Evolutionary conservation across 30 jellyfish, hydroid and myxozoan genomes (phyloP), one percentile per base, ranked within the genome.

Genomic region (Pseudorhiza aurosa): DNA sequence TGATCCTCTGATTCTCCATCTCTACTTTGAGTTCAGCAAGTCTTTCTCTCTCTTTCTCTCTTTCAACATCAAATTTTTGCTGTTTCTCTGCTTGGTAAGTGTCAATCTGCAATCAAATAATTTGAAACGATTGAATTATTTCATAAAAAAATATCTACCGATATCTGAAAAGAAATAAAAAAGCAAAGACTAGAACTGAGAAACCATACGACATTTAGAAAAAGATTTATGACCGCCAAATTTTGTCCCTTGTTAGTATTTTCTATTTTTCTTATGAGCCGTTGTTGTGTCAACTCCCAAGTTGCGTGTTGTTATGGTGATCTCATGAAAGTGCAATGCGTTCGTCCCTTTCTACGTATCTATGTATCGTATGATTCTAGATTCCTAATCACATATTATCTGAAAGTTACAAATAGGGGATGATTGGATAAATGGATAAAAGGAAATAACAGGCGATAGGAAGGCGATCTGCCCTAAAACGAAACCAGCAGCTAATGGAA

Each of bases 71-170:
- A 11, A 28, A 30, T 71, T 72, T 62, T 42, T 50, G 51, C 37
- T 81, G 69, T 24, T 69, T 69, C 60, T 72, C 97, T 18, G 55
- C 58, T 11, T 82, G 89, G 73, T 82, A 73, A 10, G 33, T 51
- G 1, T 80, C 84, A 26, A 89, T 29, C 97, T 89, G 75, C 22
- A 87, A 74, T n/a, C n/a, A n/a, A 39, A 63, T 0, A 17, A 31
- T 0, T 0, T 19, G 17, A 14, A 0, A 72, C 19, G 62, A 15
- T 0, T 49, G 30, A 25, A 0, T 72, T 0, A 28, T 72, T 24
- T 10, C 17, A 68, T 32, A n/a, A n/a, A n/a, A n/a, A n/a, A n/a
- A n/a, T n/a, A n/a, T n/a, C n/a, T n/a, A n/a, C n/a, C n/a, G n/a
- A n/a, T n/a, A n/a, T n/a, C n/a, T n/a, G n/a, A n/a, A n/a, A n/a